Percentiles rank a stretch among this genome's conserved stretches.
Conservation (phyloP, 2,888 invertebrate species). For the Drosophila pegasa region DNA sequence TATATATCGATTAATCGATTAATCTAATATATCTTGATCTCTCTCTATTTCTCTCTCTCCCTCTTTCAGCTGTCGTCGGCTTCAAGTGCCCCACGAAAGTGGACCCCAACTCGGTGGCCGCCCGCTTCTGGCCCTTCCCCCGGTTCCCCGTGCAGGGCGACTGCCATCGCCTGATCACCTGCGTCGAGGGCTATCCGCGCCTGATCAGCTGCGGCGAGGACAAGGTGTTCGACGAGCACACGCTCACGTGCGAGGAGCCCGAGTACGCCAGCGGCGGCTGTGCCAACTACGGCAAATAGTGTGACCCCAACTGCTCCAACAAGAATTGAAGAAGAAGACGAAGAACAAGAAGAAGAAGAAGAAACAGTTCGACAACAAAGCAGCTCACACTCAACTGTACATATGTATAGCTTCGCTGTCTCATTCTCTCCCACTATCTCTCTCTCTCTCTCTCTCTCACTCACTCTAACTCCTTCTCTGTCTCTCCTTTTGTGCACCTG, state of each 20-base stretch:
- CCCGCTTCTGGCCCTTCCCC: constrained; percentile 96
- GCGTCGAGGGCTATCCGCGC: constrained; percentile 95
- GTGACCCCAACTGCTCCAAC: constrained; percentile 1
- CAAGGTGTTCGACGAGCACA: constrained; percentile 93
- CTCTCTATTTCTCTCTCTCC: neutral
- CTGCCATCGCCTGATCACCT: constrained; percentile 94
- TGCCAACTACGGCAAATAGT: constrained; percentile 80
- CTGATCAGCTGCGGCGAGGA: constrained; percentile 95
- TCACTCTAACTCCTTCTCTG: neutral
- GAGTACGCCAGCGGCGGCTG: constrained; percentile 82
- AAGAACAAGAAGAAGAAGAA: neutral
- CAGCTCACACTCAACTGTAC: constrained; percentile 51
- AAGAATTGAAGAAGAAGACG: neutral
- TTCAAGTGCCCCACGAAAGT: constrained; percentile 96
- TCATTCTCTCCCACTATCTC: constrained; percentile 25
- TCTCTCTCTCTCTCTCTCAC: constrained; percentile 4
- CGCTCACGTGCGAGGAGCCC: constrained; percentile 92
- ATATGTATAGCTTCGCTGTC: constrained; percentile 54
- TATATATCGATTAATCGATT: constrained; percentile 1
- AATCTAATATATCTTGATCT: neutral
- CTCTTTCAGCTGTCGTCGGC: constrained; percentile 91
- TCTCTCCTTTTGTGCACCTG: constrained; percentile 5
- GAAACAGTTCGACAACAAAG: constrained; percentile 6
- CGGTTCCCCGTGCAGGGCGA: constrained; percentile 95
- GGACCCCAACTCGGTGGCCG: constrained; percentile 91